Base-by-base conservation (phyloP, 2,113 vertebrate species). In the Thymallus thymallus region DNA sequence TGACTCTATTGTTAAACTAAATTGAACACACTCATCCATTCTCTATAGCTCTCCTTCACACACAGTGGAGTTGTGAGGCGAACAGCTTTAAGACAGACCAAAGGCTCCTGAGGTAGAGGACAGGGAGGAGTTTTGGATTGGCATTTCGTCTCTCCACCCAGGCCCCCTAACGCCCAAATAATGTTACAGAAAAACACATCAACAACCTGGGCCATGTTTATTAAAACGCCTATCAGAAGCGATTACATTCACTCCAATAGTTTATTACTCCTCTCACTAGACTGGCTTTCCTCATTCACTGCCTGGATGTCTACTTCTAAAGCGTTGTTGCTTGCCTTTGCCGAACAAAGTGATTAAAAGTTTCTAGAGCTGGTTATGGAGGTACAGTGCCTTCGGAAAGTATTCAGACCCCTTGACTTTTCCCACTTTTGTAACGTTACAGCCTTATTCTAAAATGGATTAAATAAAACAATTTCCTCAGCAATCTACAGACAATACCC, bases 181-280 rank as follows among this genome's bases (percentile, higher is more conserved):
- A 86, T 79, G 66, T 70, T 26, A 73, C 83, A 69, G 84, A 78
- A 85, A 84, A 84, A 73, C 81, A 48, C 26, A 26, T 1, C 1
- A 26, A 26, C 26, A 86, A 87, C 81, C 77, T 75, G 80, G 75
- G 74, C 79, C 71, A 58, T 82, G 85, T 90, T 90, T 87, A 90
- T 88, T 89, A 83, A 86, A 26, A 88, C 75, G 85, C 82, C 77
- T 86, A 86, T 87, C 87, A 78, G 75, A 23, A 81, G 78, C 88
- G 84, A 90, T 90, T 90, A 90, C 83, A 84, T 77, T 84, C 76
- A 87, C 74, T 71, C 13, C 78, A 75, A 30, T 83, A 75, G 84
- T 80, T 82, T 88, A 91, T 92, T 89, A 91, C 82, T 80, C 32
- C 41, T 58, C 2, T 85, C 78, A 78, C 74, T 60, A 65, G 72